Evolutionary conservation across 2,888 invertebrate genomes (phyloP).

Genomic region (Aphodius granarius): DNA sequence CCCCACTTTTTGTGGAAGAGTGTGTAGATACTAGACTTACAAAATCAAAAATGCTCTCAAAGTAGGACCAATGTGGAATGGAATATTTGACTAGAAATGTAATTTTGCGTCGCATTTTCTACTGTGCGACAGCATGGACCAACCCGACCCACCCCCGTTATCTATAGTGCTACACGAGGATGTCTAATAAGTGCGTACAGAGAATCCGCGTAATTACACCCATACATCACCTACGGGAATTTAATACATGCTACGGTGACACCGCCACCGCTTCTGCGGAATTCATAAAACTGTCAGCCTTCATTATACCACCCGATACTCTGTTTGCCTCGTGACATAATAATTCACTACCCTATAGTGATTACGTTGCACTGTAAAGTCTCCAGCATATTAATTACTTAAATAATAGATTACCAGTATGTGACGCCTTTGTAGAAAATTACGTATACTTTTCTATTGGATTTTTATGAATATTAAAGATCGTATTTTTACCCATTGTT

Average conservation of each 20-base stretch:
- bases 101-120: neutral
- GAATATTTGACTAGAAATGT: too few species aligned
- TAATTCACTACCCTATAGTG: conserved; percentile 3
- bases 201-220: conserved; percentile 12
- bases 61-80: too few species aligned
- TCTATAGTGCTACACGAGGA: conserved; percentile 9
- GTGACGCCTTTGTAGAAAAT: too few species aligned
- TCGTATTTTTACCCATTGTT: too few species aligned
- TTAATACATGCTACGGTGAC: neutral
- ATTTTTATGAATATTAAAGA: too few species aligned
- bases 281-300: conserved; percentile 15
- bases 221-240: conserved; percentile 9
- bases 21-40: too few species aligned
- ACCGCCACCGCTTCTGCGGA: conserved; percentile 1
- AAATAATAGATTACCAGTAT: conserved; percentile 9
- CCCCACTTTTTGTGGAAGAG: too few species aligned
- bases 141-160: neutral
- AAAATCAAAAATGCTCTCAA: too few species aligned
- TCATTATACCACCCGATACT: conserved; percentile 12
- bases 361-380: neutral
- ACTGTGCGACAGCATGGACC: neutral
- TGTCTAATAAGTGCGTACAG: conserved; percentile 14
- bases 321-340: conserved; percentile 5
- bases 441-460: too few species aligned
- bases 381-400: conserved; percentile 2